Evolutionary conservation across 2,113 vertebrate species (phyloP).

Genomic region (Muscicapa adusta): DNA sequence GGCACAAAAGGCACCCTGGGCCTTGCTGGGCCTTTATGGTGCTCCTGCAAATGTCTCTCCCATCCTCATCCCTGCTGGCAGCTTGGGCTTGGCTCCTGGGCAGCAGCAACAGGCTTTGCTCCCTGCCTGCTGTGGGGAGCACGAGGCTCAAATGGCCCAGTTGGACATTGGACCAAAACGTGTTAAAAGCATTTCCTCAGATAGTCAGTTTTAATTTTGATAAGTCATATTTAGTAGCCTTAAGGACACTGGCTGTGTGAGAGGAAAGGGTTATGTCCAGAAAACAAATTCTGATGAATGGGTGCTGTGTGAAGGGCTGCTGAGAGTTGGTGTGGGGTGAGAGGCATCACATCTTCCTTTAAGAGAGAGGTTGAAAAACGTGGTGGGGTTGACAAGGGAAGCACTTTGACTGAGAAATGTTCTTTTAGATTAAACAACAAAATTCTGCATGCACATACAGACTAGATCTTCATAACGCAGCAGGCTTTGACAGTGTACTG

Average conservation of each 20-base stretch:
- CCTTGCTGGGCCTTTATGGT: fast-evolving
- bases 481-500: constrained; percentile 57
- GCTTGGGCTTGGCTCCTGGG: not conserved
- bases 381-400: not conserved
- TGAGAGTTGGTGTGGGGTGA: not conserved
- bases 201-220: not conserved
- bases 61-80: not conserved
- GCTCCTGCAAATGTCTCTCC: not conserved
- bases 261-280: not conserved
- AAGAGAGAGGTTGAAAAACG: not conserved
- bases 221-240: not conserved
- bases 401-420: not conserved
- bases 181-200: not conserved
- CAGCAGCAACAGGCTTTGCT: not conserved
- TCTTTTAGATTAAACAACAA: constrained; percentile 47
- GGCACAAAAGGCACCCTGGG: not conserved
- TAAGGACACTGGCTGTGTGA: not conserved
- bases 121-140: not conserved
- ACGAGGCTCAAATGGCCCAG: fast-evolving
- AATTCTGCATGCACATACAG: constrained; percentile 45
- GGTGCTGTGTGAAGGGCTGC: not conserved
- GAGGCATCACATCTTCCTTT: not conserved
- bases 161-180: not conserved
- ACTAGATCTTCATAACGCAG: not conserved
- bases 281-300: not conserved